A percentile compares a stretch with the other conserved stretches of the same genome.
Evolutionary conservation across 2,888 invertebrate genomes (phyloP).

Genomic region (Uropetala carovei): DNA sequence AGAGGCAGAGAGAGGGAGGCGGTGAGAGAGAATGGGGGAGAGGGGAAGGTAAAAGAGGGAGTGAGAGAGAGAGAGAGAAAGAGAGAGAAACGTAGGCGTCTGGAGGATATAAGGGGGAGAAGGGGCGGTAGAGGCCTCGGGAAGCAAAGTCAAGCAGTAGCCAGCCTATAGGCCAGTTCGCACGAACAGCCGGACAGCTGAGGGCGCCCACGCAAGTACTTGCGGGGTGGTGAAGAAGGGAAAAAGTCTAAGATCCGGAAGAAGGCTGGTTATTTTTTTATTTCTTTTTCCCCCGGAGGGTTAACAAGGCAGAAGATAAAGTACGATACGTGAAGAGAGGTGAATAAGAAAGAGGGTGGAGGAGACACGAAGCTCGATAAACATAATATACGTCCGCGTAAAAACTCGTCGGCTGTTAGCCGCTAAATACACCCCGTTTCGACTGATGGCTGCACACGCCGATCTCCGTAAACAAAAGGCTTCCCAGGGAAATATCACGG

Average conservation of each 20-base stretch:
- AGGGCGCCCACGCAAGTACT: neutral
- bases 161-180: neutral
- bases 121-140: neutral
- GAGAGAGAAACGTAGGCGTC: constrained; percentile 1
- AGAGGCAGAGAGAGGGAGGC: neutral
- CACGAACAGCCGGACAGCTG: neutral
- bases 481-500: neutral
- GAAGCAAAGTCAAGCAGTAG: neutral
- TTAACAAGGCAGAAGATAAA: too few species aligned
- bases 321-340: too few species aligned
- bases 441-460: constrained; percentile 10
- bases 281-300: too few species aligned
- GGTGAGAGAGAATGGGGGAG: too few species aligned
- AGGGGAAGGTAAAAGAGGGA: neutral
- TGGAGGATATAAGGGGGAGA: constrained; percentile 23
- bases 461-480: neutral
- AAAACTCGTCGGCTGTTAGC: too few species aligned
- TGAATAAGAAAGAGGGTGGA: too few species aligned
- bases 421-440: neutral
- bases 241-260: too few species aligned
- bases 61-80: neutral
- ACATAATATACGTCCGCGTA: too few species aligned
- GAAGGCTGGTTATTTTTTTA: too few species aligned
- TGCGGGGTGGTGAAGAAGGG: neutral
- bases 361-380: too few species aligned